phyloP scores from a whole-genome alignment of 2,888 invertebrate genomes.

The Temnothorax ravouxi region DNA sequence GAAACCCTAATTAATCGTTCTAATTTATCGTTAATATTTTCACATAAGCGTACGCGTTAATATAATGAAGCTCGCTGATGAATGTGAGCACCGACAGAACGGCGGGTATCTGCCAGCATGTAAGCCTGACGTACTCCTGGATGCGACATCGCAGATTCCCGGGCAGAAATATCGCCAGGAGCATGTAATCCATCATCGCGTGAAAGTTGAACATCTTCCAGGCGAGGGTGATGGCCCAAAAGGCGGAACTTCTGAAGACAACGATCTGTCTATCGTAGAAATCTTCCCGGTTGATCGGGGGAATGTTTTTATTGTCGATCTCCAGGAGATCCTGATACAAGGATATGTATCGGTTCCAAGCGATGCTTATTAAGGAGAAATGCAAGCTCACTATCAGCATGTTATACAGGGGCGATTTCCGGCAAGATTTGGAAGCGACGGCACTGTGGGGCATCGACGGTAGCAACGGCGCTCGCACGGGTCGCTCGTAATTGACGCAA shows the following conservation, averaged over 20 bases:
- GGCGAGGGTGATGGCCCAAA: not conserved
- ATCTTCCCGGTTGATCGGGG: not conserved
- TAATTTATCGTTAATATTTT: not conserved
- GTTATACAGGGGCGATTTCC: not conserved
- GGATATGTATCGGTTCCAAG: not conserved
- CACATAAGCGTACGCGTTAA: not conserved
- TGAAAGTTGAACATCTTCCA: slow-evolving; percentile 95
- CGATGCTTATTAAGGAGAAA: not conserved
- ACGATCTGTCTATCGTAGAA: not conserved
- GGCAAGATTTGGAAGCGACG: not conserved
- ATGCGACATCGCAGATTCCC: not conserved
- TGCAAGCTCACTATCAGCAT: not conserved
- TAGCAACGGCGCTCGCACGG: too few relatives aligned
- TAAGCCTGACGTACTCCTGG: not conserved
- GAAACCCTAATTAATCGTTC: too few relatives aligned
- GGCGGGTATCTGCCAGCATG: not conserved
- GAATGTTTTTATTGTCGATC: not conserved
- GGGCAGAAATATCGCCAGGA: slow-evolving; percentile 85
- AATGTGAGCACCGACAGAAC: not conserved
- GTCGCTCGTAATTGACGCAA: not conserved
- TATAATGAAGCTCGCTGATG: not conserved
- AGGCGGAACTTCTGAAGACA: not conserved
- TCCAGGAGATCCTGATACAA: not conserved
- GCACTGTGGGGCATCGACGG: not conserved
- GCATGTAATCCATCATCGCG: slow-evolving; percentile 91